These are phyloP conservation scores for Parambassis ranga DNA, from an alignment of 2,797 vertebrate genomes.

Conservation along the genomic window DNA sequence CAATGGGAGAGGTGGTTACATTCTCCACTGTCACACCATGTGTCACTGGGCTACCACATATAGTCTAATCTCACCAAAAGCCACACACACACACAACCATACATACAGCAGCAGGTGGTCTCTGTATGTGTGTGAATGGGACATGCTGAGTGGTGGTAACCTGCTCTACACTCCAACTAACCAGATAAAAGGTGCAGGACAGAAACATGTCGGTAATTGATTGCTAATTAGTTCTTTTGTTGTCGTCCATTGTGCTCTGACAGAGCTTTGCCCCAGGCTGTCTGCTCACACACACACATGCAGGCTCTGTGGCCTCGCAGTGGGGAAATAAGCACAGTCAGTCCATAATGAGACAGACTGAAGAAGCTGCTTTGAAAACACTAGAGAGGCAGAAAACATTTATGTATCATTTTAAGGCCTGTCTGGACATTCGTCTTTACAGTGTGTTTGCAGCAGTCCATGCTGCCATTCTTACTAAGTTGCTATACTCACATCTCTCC, in stretches of 20 bases:
- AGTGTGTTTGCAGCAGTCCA: conserved; percentile 36
- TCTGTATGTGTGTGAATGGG: conserved; percentile 43
- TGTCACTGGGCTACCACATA: conserved; percentile 78
- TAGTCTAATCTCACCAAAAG: conserved; percentile 24
- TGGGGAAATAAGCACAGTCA: conserved; percentile 21
- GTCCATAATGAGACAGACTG: conserved; percentile 48
- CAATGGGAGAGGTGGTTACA: conserved; percentile 56
- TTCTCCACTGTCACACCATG: conserved; percentile 70
- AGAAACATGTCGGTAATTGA: conserved; percentile 90
- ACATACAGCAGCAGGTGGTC: conserved; percentile 72
- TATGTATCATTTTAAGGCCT: no score
- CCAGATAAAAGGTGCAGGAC: conserved; percentile 85
- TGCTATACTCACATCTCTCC: conserved; percentile 60
- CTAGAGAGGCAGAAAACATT: no score
- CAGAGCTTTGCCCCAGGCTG: conserved; percentile 68
- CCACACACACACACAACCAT: conserved; percentile 9
- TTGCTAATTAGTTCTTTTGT: conserved; percentile 88
- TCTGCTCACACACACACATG: conserved; percentile 61
- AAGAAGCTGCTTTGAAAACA: conserved; percentile 1
- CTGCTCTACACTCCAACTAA: conserved; percentile 73
- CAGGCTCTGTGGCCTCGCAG: conserved; percentile 20
- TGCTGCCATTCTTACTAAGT: conserved; percentile 53
- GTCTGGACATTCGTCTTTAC: conserved; percentile 37
- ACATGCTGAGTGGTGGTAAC: conserved; percentile 85
- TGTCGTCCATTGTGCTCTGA: conserved; percentile 70